Evolutionary conservation across 30 jellyfish, hydroid and myxozoan genomes (phyloP), one percentile per base, ranked within the genome.

Genomic region (Cassiopea xamachana): DNA sequence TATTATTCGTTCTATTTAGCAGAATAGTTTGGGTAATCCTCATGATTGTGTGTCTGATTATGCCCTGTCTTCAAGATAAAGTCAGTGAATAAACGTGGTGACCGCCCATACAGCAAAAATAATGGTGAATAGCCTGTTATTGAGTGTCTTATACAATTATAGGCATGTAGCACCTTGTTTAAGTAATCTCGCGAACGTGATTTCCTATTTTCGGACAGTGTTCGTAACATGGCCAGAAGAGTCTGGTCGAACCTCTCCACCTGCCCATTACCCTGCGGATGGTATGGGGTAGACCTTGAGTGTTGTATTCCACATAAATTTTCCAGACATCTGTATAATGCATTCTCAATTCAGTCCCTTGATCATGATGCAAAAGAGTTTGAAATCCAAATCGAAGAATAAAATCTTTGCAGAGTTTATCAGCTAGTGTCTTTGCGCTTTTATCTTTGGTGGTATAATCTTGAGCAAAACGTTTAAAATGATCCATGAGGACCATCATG

Each of bases 341-440:
- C 69, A 69, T 89, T 89, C 79, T 89, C 96, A 46, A 89, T 61
- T 80, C 89, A 55, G 74, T 51, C 72, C 92, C 88, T 71, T 80
- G 96, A 85, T 89, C 96, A 70, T 81, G 92, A 47, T 58, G 75
- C 15, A 81, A 46, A 19, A 74, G 89, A 15, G 80, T 51, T 5
- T 93, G 93, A 80, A 89, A 74, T 14, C 96, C 92, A 89, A 89
- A 89, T 68, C 96, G 86, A 10, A 49, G 80, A n/a, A 89, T 79
- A 75, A 87, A 75, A 70, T 87, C 94, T n/a, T 61, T 78, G 75
- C 75, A 87, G 70, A 87, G 48, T 60, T 74, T 75, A 39, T 48
- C 69, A 87, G 96, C 96, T 48, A 80, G 93, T 51, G 93, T 68
- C 80, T 69, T 81, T 45, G 89, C 97, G 16, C 75, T 16, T 39